These are phyloP conservation scores for Eubucco bourcierii DNA, from an alignment of 2,113 vertebrate species.

Conservation along the genomic window DNA sequence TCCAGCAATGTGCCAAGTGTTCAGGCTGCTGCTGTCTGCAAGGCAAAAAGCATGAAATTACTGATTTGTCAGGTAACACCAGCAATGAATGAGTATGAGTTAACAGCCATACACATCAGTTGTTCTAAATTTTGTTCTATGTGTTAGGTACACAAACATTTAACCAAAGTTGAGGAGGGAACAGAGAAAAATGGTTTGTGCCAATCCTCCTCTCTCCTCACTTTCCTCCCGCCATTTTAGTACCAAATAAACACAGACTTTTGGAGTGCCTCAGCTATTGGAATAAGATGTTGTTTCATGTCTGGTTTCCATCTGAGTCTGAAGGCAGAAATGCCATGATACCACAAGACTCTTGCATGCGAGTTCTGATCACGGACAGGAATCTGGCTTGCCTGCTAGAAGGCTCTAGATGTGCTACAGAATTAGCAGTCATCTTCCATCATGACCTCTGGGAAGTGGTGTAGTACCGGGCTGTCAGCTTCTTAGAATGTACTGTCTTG, in stretches of 20 bases:
- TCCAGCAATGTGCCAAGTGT: not conserved
- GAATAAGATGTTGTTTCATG: slow-evolving; percentile 4
- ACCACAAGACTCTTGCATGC: slow-evolving; percentile 21
- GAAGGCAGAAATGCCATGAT: slow-evolving; percentile 6
- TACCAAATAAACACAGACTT: not conserved
- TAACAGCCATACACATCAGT: not conserved
- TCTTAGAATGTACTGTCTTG: not conserved
- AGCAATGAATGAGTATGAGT: not conserved
- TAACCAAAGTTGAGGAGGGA: not conserved
- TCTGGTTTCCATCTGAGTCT: slow-evolving; percentile 30
- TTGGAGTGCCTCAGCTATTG: not conserved
- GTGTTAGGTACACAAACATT: not conserved
- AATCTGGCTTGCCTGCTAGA: not conserved
- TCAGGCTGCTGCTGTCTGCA: not conserved
- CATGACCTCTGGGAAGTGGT: not conserved
- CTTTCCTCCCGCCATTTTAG: not conserved
- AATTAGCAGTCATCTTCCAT: not conserved
- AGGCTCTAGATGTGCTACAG: not conserved
- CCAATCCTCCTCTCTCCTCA: not conserved
- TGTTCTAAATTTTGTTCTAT: not conserved
- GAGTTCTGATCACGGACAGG: not conserved
- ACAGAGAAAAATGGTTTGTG: not conserved
- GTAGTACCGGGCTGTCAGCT: not conserved
- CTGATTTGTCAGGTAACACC: not conserved
- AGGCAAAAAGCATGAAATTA: not conserved